A percentile compares a stretch with the other conserved stretches of the same genome.
Conservation (phyloP, 2,797 vertebrate species). For the Chelmon rostratus region DNA sequence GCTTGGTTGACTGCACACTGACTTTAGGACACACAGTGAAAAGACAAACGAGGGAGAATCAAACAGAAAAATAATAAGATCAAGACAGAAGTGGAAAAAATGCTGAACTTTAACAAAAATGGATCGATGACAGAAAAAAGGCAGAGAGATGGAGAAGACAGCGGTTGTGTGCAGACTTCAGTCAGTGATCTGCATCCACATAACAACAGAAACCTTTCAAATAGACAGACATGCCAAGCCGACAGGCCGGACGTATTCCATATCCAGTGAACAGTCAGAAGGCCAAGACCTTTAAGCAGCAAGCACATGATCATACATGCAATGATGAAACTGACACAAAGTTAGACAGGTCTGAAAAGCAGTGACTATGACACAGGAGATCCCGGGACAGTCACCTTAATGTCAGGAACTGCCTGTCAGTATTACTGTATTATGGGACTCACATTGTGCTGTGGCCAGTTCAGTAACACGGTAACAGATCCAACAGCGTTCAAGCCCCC, state of each 20-base stretch:
- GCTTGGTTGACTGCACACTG: not conserved
- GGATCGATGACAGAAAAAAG: not conserved
- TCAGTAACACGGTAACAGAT: constrained; percentile 15
- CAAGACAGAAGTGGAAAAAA: not conserved
- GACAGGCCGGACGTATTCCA: constrained; percentile 25
- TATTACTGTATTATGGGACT: constrained; percentile 5
- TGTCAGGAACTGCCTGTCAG: not conserved
- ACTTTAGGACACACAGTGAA: not conserved
- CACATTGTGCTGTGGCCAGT: constrained; percentile 3
- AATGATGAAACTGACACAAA: constrained; percentile 22
- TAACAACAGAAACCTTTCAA: not conserved
- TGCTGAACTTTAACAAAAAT: constrained; percentile 12
- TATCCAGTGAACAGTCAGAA: constrained; percentile 32
- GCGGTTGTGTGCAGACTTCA: not conserved
- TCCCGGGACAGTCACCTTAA: constrained; percentile 2
- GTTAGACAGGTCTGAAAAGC: constrained; percentile 27
- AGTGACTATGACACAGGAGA: constrained; percentile 10
- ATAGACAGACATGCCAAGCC: constrained; percentile 43
- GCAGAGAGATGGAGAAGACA: constrained; percentile 4
- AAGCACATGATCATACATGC: constrained; percentile 36
- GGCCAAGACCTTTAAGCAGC: constrained; percentile 14
- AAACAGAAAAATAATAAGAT: constrained; percentile 10
- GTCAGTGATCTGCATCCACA: constrained; percentile 3
- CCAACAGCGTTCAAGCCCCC: constrained; percentile 23
- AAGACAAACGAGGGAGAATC: constrained; percentile 5